Evolutionary conservation across 2,888 invertebrate genomes (phyloP), one percentile per base, ranked within the genome.

Genomic region (Scaptomyza caliginosa): DNA sequence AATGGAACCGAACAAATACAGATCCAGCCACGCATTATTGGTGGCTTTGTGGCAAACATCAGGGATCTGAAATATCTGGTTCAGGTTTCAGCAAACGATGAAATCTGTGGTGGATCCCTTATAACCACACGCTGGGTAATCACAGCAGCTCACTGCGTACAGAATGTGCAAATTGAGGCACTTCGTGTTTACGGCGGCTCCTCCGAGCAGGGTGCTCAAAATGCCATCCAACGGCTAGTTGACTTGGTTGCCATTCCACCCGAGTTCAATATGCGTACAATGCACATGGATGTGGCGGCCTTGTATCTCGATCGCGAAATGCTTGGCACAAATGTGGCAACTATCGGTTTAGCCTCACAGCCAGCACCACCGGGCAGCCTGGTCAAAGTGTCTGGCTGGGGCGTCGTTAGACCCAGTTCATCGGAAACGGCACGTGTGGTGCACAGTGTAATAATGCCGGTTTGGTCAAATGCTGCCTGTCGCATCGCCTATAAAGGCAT

Each of bases 231-330:
- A 0, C 67, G 75, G 1, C 10, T 11, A 11, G 78, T 82, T 1
- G 21, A 57, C 6, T 32, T 64, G 23, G 23, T 73, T 10, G 68
- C 52, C 11, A 67, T 67, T 23, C 84, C 79, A 1, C 54, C 66
- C 0, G 63, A 62, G 0, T 90, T 89, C 30, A 77, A 51, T 46
- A 13, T 62, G 0, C 51, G 55, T 4, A 82, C 86, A 4, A 55
- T 88, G 54, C 55, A 86, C 48, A 78, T 84, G 69, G 87, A 88
- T 49, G 76, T 81, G 38, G 88, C 90, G 1, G 73, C 86, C 0
- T 42, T 90, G 26, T 54, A 65, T 6, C 51, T 89, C 21, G 48
- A 67, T 3, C 52, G 50, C 11, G 49, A 49, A 0, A 73, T 89
- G 70, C 48, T 17, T 3, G 88, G 88, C 0, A 16, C 17, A 1